A percentile compares a stretch with the other conserved stretches of the same genome.
These are phyloP conservation scores for Daubentonia madagascariensis DNA, from an alignment of 2,113 vertebrate species.

Conservation along the genomic window DNA sequence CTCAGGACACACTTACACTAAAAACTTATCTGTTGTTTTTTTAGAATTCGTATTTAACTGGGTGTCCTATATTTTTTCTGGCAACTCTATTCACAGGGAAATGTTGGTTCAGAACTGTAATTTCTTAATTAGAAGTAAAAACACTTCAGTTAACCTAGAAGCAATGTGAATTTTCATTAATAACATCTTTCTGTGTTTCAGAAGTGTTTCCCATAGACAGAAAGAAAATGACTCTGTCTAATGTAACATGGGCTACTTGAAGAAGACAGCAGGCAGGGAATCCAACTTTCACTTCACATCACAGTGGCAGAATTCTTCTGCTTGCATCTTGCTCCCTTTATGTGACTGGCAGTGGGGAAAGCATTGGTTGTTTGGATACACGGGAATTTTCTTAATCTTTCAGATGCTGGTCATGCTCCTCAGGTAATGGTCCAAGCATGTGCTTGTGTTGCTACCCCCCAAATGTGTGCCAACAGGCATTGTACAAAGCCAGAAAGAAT, in stretches of 20 bases:
- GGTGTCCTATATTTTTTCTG: not conserved
- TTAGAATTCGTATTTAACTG: not conserved
- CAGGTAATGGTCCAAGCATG: not conserved
- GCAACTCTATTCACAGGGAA: not conserved
- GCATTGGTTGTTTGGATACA: not conserved
- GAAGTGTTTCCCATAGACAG: not conserved
- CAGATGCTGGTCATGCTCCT: not conserved
- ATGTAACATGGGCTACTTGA: not conserved
- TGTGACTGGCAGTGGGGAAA: not conserved
- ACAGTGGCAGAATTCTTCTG: not conserved
- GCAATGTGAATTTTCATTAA: not conserved
- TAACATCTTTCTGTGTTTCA: not conserved
- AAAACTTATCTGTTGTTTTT: not conserved
- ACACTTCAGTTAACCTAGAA: not conserved
- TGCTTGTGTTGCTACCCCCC: not conserved
- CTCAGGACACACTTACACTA: not conserved
- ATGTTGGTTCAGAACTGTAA: not conserved
- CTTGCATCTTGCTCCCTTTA: not conserved
- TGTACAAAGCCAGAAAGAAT: not conserved
- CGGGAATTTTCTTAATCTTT: not conserved
- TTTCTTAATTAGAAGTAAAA: conserved; percentile 24
- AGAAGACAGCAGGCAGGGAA: not conserved
- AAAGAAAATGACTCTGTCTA: not conserved
- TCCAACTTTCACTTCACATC: not conserved
- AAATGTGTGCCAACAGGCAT: not conserved